Evolutionary conservation across 2,113 vertebrate genomes (phyloP).

Genomic region (Lophius piscatorius): DNA sequence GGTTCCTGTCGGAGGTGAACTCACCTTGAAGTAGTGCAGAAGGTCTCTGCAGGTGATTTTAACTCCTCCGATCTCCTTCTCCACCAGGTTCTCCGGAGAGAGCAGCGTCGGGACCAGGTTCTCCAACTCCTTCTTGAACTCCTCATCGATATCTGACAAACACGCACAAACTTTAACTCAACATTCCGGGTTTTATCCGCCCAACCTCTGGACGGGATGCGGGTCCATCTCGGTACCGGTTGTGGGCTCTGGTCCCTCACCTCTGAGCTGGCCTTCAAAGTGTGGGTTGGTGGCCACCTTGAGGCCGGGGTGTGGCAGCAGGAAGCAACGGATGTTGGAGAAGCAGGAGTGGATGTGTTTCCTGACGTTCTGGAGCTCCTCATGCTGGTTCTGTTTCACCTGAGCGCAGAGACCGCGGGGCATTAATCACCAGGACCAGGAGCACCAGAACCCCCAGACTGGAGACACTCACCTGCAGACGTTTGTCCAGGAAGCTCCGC

Average conservation of each 20-base stretch:
- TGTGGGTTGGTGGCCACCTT: conserved; percentile 89
- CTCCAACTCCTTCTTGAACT: conserved; percentile 88
- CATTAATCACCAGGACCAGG: too few species aligned
- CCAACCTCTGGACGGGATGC: too few species aligned
- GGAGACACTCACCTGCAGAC: conserved; percentile 80
- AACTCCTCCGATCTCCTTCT: conserved; percentile 93
- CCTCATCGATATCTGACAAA: conserved; percentile 87
- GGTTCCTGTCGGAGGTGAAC: conserved; percentile 53
- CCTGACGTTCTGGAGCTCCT: conserved; percentile 91
- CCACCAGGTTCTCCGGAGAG: conserved; percentile 89
- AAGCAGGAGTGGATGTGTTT: conserved; percentile 93
- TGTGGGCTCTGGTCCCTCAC: conserved; percentile 39
- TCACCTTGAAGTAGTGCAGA: conserved; percentile 95
- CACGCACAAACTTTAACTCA: too few species aligned
- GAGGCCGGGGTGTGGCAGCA: conserved; percentile 90
- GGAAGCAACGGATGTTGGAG: conserved; percentile 87
- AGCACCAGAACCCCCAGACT: too few species aligned
- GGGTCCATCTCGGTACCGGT: too few species aligned
- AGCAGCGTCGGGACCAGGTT: conserved; percentile 89
- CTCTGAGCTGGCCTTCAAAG: conserved; percentile 86
- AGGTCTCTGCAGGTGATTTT: conserved; percentile 96
- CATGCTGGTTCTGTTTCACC: conserved; percentile 90
- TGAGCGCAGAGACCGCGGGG: conserved; percentile 59
- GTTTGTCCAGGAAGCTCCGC: conserved; percentile 82
- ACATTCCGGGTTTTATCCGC: too few species aligned